phyloP scores from a whole-genome alignment of 2,113 vertebrate genomes.

The Propithecus coquereli region DNA sequence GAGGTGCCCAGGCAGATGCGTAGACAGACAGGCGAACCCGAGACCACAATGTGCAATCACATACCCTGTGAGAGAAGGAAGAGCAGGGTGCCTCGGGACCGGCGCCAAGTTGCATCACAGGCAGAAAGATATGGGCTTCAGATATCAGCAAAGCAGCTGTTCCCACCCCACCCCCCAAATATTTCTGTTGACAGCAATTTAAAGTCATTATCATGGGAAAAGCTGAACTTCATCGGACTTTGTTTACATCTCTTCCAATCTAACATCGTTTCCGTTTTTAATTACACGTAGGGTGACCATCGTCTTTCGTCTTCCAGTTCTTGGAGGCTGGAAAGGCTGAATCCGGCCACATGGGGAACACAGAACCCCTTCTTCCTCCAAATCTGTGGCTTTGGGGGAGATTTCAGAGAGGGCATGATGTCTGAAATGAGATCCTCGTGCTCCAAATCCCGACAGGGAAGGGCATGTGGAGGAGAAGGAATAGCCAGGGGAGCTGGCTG shows the following conservation, averaged over 20 bases:
- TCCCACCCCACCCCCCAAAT: not conserved
- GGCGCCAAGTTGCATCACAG: not conserved
- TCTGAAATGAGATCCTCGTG: not conserved
- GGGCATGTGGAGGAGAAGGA: not conserved
- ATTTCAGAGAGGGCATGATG: not conserved
- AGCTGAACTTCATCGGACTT: not conserved
- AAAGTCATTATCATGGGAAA: not conserved
- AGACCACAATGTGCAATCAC: not conserved
- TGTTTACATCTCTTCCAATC: not conserved
- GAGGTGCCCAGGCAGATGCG: not conserved
- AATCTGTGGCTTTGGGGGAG: not conserved
- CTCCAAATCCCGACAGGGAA: not conserved
- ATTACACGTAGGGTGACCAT: not conserved
- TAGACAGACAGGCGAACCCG: not conserved
- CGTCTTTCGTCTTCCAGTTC: not conserved
- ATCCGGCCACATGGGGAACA: not conserved
- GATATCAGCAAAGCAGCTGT: not conserved
- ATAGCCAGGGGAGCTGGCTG: fast-evolving
- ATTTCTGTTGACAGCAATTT: not conserved
- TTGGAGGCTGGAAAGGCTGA: not conserved
- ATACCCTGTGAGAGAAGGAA: not conserved
- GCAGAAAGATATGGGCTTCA: not conserved
- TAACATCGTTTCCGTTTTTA: not conserved
- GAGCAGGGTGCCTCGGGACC: not conserved
- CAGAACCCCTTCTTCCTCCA: no score